A percentile compares a stretch with the other conserved stretches of the same genome.
phyloP scores from a whole-genome alignment of 2,113 vertebrate genomes.

The Pelobates fuscus region DNA sequence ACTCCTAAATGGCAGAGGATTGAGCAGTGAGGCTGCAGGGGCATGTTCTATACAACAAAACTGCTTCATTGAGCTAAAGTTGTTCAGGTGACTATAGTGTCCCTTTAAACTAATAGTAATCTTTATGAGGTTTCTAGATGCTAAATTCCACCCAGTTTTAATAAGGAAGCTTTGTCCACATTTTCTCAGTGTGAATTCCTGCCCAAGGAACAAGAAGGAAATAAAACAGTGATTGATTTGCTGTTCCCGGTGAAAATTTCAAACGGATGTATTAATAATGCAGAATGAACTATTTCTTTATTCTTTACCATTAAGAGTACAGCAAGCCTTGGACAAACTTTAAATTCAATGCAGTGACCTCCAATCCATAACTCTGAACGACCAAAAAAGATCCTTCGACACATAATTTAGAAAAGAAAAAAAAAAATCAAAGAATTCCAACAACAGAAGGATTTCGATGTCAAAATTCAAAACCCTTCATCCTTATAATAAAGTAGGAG shows the following conservation, averaged over 20 bases:
- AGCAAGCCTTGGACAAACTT: background rate
- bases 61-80: no score
- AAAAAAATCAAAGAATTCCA: background rate
- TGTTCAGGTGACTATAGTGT: no score
- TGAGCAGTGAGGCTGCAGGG: no score
- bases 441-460: no score
- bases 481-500: no score
- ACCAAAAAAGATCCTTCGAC: background rate
- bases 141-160: background rate
- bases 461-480: no score
- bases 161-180: slow-evolving; percentile 16
- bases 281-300: slow-evolving; percentile 4
- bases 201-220: background rate
- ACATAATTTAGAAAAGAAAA: background rate
- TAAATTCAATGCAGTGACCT: background rate
- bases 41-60: no score
- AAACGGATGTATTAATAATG: background rate
- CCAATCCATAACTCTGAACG: background rate
- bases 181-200: slow-evolving; percentile 29
- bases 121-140: slow-evolving; percentile 48
- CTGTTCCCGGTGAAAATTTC: background rate
- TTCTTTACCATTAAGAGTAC: background rate
- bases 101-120: slow-evolving; percentile 52
- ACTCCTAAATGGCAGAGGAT: no score
- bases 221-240: slow-evolving; percentile 13